These are phyloP conservation scores for Epizoanthus stellaris DNA, from an alignment of 92 coral and sea anemone genomes.

Conservation along the genomic window DNA sequence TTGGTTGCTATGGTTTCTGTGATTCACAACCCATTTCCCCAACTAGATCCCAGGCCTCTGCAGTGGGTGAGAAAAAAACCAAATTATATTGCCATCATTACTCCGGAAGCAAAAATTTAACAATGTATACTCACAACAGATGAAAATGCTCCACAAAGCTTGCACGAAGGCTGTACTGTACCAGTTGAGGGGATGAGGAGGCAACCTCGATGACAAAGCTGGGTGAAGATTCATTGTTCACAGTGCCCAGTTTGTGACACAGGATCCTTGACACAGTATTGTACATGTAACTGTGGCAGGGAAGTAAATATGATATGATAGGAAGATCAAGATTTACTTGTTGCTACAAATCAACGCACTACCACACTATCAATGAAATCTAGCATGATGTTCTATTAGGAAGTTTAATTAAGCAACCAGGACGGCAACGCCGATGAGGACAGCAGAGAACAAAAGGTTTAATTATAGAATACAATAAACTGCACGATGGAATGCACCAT, in stretches of 20 bases:
- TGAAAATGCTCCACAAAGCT: conserved; percentile 66
- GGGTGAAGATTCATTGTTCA: neutral
- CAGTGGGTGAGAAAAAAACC: neutral
- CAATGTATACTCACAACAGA: conserved; percentile 59
- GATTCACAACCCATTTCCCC: no score
- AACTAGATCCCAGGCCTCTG: neutral
- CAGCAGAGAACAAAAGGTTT: no score
- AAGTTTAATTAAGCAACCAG: no score
- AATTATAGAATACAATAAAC: no score
- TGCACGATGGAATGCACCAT: no score
- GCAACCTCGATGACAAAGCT: conserved; percentile 80
- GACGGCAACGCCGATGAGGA: no score
- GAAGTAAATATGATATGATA: neutral
- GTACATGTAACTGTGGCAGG: conserved; percentile 49
- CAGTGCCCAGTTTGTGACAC: conserved; percentile 71
- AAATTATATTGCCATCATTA: neutral
- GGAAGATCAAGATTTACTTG: no score
- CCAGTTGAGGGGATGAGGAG: conserved; percentile 65
- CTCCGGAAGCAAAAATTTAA: neutral
- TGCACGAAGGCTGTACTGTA: conserved; percentile 72
- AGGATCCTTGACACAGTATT: conserved; percentile 72
- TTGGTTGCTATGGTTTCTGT: no score
- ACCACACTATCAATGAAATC: no score
- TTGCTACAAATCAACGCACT: no score
- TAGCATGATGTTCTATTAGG: no score